A percentile compares a stretch with the other conserved stretches of the same genome.
Conservation (phyloP, 1,140 invertebrate species). For the Centruroides vittatus region DNA sequence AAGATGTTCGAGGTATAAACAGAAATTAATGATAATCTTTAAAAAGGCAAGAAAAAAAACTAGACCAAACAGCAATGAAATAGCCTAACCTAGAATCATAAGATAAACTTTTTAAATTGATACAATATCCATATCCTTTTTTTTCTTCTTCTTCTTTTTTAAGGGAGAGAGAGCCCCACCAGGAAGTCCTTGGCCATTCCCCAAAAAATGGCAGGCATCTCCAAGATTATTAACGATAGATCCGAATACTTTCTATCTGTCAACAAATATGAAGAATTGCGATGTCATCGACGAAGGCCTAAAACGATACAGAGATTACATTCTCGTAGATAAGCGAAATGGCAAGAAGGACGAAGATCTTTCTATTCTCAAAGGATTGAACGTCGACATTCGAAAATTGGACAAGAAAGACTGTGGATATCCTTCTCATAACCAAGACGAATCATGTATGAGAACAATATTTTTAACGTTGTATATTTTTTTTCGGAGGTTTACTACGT, state of each 20-base stretch:
- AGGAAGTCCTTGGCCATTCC: conserved; percentile 25
- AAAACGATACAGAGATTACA: conserved; percentile 12
- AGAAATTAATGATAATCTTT: no score
- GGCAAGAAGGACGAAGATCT: conserved; percentile 15
- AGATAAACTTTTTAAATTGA: no score
- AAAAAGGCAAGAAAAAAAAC: no score
- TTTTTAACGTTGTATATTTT: no score
- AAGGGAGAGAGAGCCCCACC: conserved; percentile 15
- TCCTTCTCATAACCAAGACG: conserved; percentile 7
- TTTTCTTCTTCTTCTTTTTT: no score
- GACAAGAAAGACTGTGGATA: conserved; percentile 2
- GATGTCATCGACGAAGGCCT: conserved; percentile 40
- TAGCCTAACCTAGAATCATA: no score
- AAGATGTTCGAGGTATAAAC: no score
- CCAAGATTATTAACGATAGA: conserved; percentile 15
- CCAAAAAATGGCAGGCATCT: conserved; percentile 18
- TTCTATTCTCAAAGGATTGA: background rate
- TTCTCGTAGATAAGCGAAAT: conserved; percentile 13
- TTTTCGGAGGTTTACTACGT: no score
- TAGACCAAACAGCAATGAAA: no score
- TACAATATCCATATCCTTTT: no score
- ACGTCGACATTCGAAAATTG: background rate
- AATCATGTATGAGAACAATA: conserved; percentile 14
- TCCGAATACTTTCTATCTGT: conserved; percentile 19
- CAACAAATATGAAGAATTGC: conserved; percentile 26